phyloP scores from a whole-genome alignment of 2,113 vertebrate species.

The Elgaria multicarinata region DNA sequence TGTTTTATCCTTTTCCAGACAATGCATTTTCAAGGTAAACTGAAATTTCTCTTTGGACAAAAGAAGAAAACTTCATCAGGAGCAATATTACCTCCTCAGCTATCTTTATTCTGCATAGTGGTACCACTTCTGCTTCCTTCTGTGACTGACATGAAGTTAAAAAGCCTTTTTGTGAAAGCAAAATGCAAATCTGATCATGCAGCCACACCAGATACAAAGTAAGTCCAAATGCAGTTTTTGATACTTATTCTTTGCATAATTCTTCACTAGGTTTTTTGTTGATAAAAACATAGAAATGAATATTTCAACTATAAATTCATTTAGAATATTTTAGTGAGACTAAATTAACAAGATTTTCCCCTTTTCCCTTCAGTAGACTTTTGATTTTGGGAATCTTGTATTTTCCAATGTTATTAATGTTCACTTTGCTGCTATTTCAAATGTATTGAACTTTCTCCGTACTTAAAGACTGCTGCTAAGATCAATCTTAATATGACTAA shows the following conservation, averaged over 20 bases:
- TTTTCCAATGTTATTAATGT: background rate
- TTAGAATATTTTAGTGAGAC: background rate
- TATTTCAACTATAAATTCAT: slow-evolving; percentile 11
- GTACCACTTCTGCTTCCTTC: slow-evolving; percentile 90
- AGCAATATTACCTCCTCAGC: slow-evolving; percentile 80
- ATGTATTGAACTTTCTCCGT: background rate
- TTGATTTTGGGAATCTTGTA: background rate
- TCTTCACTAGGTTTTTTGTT: background rate
- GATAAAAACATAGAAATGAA: slow-evolving; percentile 31
- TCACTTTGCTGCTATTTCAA: background rate
- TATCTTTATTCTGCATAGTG: slow-evolving; percentile 92
- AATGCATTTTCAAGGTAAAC: slow-evolving; percentile 95
- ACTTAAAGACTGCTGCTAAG: background rate
- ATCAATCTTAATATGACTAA: background rate
- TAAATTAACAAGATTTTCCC: background rate
- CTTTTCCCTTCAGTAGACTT: background rate
- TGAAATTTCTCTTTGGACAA: slow-evolving; percentile 95
- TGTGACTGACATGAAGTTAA: slow-evolving; percentile 87
- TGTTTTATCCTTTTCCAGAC: slow-evolving; percentile 77
- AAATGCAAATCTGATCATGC: slow-evolving; percentile 81
- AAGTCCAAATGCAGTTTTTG: slow-evolving; percentile 54
- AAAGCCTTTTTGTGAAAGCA: slow-evolving; percentile 81
- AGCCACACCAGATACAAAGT: slow-evolving; percentile 65
- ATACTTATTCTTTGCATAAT: slow-evolving; percentile 22
- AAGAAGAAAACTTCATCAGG: slow-evolving; percentile 88